phyloP scores from a whole-genome alignment of 1,140 invertebrate species.

The Chlorops oryzae region DNA sequence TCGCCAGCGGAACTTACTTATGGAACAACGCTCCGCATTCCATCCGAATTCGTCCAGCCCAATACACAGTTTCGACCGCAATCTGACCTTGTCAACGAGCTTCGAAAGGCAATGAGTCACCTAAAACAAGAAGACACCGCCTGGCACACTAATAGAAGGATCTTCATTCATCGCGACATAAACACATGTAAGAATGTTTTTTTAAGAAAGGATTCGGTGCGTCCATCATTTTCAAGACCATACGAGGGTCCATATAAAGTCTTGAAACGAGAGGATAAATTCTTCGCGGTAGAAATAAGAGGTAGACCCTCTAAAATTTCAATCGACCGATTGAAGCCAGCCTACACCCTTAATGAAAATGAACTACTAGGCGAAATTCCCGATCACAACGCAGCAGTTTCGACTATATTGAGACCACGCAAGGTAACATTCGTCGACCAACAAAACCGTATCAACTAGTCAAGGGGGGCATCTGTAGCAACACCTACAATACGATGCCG shows the following conservation, averaged over 20 bases:
- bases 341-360: neutral
- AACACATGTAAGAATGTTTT: conserved; percentile 25
- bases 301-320: neutral
- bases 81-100: conserved; percentile 1
- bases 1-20: conserved; percentile 26
- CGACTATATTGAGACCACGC: no score
- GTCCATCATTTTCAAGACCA: conserved; percentile 12
- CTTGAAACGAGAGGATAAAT: conserved; percentile 2
- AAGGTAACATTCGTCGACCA: no score
- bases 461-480: no score
- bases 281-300: neutral
- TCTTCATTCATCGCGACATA: conserved; percentile 21
- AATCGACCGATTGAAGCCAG: neutral
- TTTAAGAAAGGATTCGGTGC: conserved; percentile 15
- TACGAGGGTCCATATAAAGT: conserved; percentile 20
- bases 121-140: neutral
- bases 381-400: no score
- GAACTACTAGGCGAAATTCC: no score
- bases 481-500: no score
- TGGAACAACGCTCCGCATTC: conserved; percentile 23
- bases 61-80: no score
- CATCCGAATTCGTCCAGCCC: no score
- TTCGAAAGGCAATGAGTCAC: neutral
- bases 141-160: conserved; percentile 14
- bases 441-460: no score